Conservation (phyloP, 2,113 vertebrate species). For the Malurus melanocephalus region DNA sequence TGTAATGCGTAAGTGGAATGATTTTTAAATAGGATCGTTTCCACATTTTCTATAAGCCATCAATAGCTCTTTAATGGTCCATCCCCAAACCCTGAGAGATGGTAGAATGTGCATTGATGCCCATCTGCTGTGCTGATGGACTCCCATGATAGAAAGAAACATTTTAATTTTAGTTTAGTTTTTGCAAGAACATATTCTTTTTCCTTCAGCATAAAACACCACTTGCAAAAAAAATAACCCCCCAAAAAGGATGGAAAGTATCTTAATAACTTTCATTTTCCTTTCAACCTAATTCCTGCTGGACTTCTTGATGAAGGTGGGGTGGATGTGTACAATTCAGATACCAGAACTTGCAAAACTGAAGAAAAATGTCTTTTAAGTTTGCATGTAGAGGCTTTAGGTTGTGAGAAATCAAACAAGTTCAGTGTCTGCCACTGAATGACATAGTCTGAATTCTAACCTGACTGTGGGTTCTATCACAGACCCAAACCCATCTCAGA, state of each 20-base stretch:
- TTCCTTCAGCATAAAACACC: neutral
- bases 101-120: neutral
- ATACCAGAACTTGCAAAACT: neutral
- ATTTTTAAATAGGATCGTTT: neutral
- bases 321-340: neutral
- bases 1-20: neutral
- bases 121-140: neutral
- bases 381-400: neutral
- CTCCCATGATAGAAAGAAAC: neutral
- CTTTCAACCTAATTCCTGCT: neutral
- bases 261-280: neutral
- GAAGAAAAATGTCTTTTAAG: neutral
- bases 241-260: fast-evolving
- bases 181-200: neutral
- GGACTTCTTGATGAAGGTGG: neutral
- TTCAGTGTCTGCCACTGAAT: neutral
- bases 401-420: neutral
- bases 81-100: neutral
- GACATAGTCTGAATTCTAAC: neutral
- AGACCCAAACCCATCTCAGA: neutral
- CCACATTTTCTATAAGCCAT: neutral
- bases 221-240: neutral
- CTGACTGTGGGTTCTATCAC: neutral
- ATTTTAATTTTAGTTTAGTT: neutral
- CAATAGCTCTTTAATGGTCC: neutral